Evolutionary conservation across 2,888 invertebrate species (phyloP), one percentile per base, ranked within the genome.

Genomic region (Andrena haemorrhoa): DNA sequence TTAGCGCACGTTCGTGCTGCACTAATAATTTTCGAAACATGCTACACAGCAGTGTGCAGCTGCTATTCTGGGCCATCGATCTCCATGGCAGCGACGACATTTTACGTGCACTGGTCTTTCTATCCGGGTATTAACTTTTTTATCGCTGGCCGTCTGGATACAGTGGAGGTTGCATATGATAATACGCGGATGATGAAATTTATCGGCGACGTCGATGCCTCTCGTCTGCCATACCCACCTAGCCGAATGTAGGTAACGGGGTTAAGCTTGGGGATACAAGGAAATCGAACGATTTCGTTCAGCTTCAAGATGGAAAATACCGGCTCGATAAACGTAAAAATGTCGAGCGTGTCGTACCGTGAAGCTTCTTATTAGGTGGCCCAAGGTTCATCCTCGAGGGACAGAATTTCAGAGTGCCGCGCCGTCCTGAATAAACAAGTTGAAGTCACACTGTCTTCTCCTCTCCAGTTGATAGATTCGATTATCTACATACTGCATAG

Each of bases 91-190:
- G 66, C 31, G 74, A 68, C 65, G 69, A 76, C 75, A 64, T 74
- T 84, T 69, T 71, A 76, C 75, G 51, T 60, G 69, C 79, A 64
- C 74, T 26, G 31, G n/a, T 41, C 49, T 47, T 60, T 12, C 73
- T 53, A 65, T 83, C 16, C 64, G 74, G 64, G 58, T 82, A 83
- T 83, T 82, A 78, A 77, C 77, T 71, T 53, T 73, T 79, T 75
- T 73, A 60, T 79, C 70, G 23, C 12, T 8, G 61, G 56, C 56
- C 23, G 60, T 73, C 60, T 56, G 79, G 16, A 56, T 61, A 33
- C 61, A 63, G 65, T 65, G 35, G 70, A 73, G 73, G 72, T 78
- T 66, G 63, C 70, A 73, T 70, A 82, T 70, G 69, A 78, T 78
- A 78, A 82, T 82, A 69, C 77, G 75, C 29, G 53, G 49, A 35